phyloP scores from a whole-genome alignment of 2,888 invertebrate species.

The Tethea ocularis region DNA sequence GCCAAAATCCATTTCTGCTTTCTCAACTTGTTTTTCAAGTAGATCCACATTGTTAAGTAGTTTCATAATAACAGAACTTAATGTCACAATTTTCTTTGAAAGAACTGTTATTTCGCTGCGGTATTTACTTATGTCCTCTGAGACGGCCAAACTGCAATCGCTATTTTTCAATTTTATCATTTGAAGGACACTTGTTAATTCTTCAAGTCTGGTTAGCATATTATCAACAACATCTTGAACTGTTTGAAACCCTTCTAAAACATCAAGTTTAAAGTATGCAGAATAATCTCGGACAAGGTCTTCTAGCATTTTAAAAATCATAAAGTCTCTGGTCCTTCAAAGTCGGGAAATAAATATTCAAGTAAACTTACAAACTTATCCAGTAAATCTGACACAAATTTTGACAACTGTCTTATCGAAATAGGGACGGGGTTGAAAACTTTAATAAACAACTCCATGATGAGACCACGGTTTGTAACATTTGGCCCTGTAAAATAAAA shows the following conservation, averaged over 20 bases:
- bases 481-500: slow-evolving; percentile 25
- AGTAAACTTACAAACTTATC: slow-evolving; percentile 65
- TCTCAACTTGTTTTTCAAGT: slow-evolving; percentile 84
- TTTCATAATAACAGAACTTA: slow-evolving; percentile 80
- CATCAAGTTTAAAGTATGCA: slow-evolving; percentile 80
- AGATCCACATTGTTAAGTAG: slow-evolving; percentile 79
- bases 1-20: slow-evolving; percentile 84
- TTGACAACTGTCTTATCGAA: slow-evolving; percentile 62
- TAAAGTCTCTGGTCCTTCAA: slow-evolving; percentile 44
- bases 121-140: slow-evolving; percentile 81
- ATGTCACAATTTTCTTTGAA: slow-evolving; percentile 80
- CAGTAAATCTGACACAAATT: slow-evolving; percentile 63
- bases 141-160: slow-evolving; percentile 71
- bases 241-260: slow-evolving; percentile 81
- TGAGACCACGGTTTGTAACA: slow-evolving; percentile 21
- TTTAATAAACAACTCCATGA: slow-evolving; percentile 69
- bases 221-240: slow-evolving; percentile 86
- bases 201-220: slow-evolving; percentile 87
- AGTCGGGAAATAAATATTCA: slow-evolving; percentile 77
- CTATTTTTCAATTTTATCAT: slow-evolving; percentile 80
- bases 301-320: slow-evolving; percentile 69
- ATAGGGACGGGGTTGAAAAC: slow-evolving; percentile 56
- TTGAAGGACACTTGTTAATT: slow-evolving; percentile 85
- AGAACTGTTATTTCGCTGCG: slow-evolving; percentile 78
- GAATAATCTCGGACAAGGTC: slow-evolving; percentile 81